Base-by-base conservation (phyloP, 2,888 invertebrate species). In the Acrobasis repandana region DNA sequence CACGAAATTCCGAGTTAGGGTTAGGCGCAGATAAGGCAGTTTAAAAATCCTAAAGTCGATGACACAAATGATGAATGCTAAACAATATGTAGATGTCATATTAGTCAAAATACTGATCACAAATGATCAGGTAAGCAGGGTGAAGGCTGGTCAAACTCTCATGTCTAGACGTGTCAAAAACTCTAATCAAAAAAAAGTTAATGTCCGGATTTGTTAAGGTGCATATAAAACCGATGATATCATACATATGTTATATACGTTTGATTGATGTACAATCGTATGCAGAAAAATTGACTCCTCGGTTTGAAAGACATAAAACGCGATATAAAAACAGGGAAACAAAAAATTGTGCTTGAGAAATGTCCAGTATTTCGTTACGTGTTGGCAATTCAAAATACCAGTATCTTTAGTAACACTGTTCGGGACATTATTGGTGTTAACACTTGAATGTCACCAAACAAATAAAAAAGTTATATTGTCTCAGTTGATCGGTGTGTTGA, bases 401-500 rank as follows among this genome's bases (percentile, higher is more conserved):
- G 66, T 69, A 69, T 75, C 70, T 76, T 80, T 79, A 66, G 79
- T 81, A 87, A 88, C 82, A 77, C 72, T 85, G 88, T 88, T 28
- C 71, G 68, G 67, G 66, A 49, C 82, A 77, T 73, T 85, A 87
- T 88, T 72, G 67, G 67, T 65, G 43, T 46, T 58, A 48, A 48
- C 33, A 48, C 10, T 15, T 14, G 15, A 15, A 57, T 33, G 15
- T 57, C 16, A 57, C 33, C 33, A 46, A 57, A 20, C 43, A 43
- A 43, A 43, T 15, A 15, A 14, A 18, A 73, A 75, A 74, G 65
- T 70, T 63, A 77, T 28, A 77, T 86, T 88, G 88, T 90, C 83
- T 88, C 89, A 89, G 84, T 82, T 88, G 84, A 84, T 84, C 76
- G 80, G 88, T 82, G 76, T 88, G 82, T 82, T 85, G 88, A 90